Evolutionary conservation across 1,140 invertebrate genomes (phyloP).

Genomic region (Tribolium castaneum): DNA sequence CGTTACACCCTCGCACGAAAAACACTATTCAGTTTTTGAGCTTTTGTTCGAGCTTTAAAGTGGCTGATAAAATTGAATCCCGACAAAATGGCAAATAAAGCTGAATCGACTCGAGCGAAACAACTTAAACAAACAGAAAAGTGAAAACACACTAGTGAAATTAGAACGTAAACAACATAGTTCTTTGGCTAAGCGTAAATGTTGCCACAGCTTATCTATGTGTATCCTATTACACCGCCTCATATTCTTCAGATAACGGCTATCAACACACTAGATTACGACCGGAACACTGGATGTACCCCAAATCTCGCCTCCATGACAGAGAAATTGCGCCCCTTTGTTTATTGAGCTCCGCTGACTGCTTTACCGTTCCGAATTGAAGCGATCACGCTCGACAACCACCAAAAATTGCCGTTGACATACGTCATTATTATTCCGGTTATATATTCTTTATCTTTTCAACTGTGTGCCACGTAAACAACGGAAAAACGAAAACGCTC

Average conservation of each 20-base stretch:
- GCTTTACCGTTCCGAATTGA: conserved; percentile 2
- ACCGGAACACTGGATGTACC: conserved; percentile 9
- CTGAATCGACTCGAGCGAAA: conserved; percentile 29
- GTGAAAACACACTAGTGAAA: conserved; percentile 37
- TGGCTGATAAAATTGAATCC: conserved; percentile 31
- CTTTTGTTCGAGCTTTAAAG: conserved; percentile 32
- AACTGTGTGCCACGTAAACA: neutral
- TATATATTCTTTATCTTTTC: neutral
- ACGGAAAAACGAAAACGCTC: neutral
- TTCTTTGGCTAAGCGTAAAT: conserved; percentile 45
- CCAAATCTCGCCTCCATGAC: neutral
- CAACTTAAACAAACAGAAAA: conserved; percentile 34
- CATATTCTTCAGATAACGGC: conserved; percentile 45
- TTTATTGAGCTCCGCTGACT: conserved; percentile 26
- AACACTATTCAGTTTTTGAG: conserved; percentile 1
- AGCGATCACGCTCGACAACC: neutral
- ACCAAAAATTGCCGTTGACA: neutral
- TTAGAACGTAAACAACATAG: conserved; percentile 44
- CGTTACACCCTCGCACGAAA: neutral
- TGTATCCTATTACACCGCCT: conserved; percentile 44
- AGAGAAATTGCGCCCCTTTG: conserved; percentile 35
- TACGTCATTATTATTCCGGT: neutral
- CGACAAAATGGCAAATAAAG: conserved; percentile 35
- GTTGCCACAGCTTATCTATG: conserved; percentile 43
- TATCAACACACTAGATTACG: conserved; percentile 43